These are phyloP conservation scores for Cacoxenus indagator DNA, from an alignment of 2,888 invertebrate species.

Conservation along the genomic window DNA sequence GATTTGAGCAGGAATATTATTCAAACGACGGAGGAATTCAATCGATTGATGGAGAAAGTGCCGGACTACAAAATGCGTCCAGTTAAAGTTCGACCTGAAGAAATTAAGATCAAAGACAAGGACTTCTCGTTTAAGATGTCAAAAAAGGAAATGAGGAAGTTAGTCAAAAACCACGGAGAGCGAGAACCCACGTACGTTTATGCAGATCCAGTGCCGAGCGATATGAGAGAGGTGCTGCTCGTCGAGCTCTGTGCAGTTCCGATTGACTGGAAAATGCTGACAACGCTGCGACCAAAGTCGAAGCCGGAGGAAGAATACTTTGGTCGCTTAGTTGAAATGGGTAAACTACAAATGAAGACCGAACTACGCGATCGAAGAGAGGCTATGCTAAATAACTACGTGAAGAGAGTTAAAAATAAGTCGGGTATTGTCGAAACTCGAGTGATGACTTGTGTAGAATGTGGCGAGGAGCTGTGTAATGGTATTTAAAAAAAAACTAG, in stretches of 20 bases:
- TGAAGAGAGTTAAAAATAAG: slow-evolving; percentile 85
- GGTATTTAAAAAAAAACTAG: slow-evolving; percentile 69
- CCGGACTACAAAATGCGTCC: slow-evolving; percentile 92
- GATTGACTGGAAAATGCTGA: slow-evolving; percentile 94
- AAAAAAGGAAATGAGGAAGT: slow-evolving; percentile 78
- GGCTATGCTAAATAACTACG: slow-evolving; percentile 76
- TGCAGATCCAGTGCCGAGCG: slow-evolving; percentile 84
- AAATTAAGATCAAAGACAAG: slow-evolving; percentile 81
- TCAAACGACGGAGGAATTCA: slow-evolving; percentile 85
- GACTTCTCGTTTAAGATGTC: slow-evolving; percentile 82
- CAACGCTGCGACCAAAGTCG: slow-evolving; percentile 85
- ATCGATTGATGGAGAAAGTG: slow-evolving; percentile 85
- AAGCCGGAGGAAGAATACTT: slow-evolving; percentile 90
- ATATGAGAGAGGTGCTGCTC: slow-evolving; percentile 76
- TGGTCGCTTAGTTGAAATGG: slow-evolving; percentile 85
- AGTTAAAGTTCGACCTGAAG: slow-evolving; percentile 86
- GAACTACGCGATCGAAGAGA: slow-evolving; percentile 80
- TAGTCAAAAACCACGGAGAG: slow-evolving; percentile 65
- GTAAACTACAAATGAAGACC: slow-evolving; percentile 83
- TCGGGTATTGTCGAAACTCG: slow-evolving; percentile 85
- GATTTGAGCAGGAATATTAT: slow-evolving; percentile 86
- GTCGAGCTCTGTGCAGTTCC: slow-evolving; percentile 84
- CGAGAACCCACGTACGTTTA: slow-evolving; percentile 70
- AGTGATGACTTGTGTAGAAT: slow-evolving; percentile 82
- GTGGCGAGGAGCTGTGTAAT: slow-evolving; percentile 88